Base-by-base conservation (phyloP, 2,113 vertebrate genomes). In the Coturnix japonica region DNA sequence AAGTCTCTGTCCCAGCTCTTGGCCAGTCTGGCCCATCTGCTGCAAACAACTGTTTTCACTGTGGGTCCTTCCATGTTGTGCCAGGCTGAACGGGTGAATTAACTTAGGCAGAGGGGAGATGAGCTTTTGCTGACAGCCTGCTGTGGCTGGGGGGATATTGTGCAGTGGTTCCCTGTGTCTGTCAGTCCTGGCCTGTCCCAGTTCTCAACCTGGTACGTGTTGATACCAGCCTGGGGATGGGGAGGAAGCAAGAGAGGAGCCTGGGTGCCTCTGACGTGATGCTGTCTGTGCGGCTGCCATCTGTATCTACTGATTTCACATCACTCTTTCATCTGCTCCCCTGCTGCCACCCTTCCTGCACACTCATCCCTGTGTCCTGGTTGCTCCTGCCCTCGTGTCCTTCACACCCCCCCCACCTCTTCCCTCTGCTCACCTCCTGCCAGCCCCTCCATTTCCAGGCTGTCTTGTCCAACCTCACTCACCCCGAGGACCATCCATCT, bases 391-490 rank as follows among this genome's bases (percentile, higher is more conserved):
- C 74, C 57, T 60, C 0, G 0, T 37, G 49, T 28, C 49, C 2
- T 1, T 47, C 28, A 8, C 61, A 6, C 61, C 39, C 14, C 1
- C 30, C 43, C 65, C 66, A 0, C 70, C 37, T 9, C 22, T 13
- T 13, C 65, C 76, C 39, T 1, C 61, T 5, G 83, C 81, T 76
- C 85, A 31, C 37, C 56, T 4, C 59, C 70, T 1, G 78, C 83
- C 57, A 53, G 43, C 69, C 61, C 73, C 73, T 88, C 87, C 91
- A 4, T 80, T 95, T 92, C 85, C 97, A 98, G 98, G 98, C 97
- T 97, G 98, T 66, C 97, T 97, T 96, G 96, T 98, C 97, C 97
- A 96, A 93, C 96, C 93, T 93, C 92, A 21, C 59, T 25, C 90
- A 56, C 84, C 98, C 94, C 96, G 96, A 90, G 93, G 95, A 92